A percentile compares a stretch with the other conserved stretches of the same genome.
phyloP scores from a whole-genome alignment of 2,113 vertebrate genomes.

The Tachuris rubrigastra region DNA sequence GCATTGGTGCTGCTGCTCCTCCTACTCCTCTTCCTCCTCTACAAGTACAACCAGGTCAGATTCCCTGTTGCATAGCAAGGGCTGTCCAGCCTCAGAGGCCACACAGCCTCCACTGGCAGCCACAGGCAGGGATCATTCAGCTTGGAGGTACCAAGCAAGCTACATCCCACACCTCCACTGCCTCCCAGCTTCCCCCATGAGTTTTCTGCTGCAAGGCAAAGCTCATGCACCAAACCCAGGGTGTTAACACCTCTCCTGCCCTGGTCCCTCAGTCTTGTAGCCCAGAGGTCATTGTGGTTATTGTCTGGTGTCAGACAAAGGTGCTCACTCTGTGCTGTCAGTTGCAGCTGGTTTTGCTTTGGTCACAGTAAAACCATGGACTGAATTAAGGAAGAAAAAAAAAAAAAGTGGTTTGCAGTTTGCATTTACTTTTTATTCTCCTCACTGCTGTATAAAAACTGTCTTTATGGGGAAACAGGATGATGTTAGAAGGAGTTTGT shows the following conservation, averaged over 20 bases:
- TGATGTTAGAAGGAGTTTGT: conserved; percentile 39
- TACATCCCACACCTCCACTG: neutral
- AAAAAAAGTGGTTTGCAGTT: neutral
- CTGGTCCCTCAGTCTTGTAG: neutral
- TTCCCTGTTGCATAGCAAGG: neutral
- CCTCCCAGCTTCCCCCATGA: neutral
- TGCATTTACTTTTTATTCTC: neutral
- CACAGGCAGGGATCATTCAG: neutral
- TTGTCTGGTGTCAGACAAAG: neutral
- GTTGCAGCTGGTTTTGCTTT: neutral
- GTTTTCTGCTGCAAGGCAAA: neutral
- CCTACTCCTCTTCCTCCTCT: conserved; percentile 83
- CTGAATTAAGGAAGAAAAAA: neutral
- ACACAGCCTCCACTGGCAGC: neutral
- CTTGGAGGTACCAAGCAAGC: neutral
- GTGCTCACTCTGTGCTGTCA: neutral
- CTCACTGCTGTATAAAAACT: neutral
- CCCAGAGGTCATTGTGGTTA: neutral
- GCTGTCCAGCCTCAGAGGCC: neutral
- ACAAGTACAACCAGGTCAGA: conserved; percentile 94
- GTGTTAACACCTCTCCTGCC: neutral
- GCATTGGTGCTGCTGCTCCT: conserved; percentile 78
- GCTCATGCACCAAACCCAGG: neutral
- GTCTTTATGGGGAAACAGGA: neutral
- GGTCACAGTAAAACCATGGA: neutral